Evolutionary conservation across 2,797 vertebrate species (phyloP), one percentile per base, ranked within the genome.

Genomic region (Acanthiza pusilla): DNA sequence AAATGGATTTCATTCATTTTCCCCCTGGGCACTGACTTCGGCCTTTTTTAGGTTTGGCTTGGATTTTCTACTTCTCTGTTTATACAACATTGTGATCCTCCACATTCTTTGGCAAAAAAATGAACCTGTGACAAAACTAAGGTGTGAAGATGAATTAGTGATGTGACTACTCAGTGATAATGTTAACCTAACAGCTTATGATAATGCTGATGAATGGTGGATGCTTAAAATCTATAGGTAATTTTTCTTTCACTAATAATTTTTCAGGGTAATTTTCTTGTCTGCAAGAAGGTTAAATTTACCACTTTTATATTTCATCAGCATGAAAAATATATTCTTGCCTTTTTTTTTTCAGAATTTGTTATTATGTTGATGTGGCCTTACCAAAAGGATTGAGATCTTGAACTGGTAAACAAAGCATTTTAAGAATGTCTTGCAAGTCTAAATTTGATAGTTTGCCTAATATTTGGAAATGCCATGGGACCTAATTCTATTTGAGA

Each of bases 391-490:
- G 50, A 77, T 74, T 53, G 65, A 85, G 50, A 48, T 75, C 36
- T 91, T 47, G 38, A 72, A 23, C 23, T 50, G 62, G 47, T 80
- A 83, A 78, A 92, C 8, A 68, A 15, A 72, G 26, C 73, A 85
- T 70, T 95, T 91, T 66, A 92, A 91, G 73, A 72, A 89, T 83
- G 54, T 83, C 89, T 40, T 85, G 40, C 76, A 89, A 84, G 43
- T 65, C 76, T 88, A 62, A 88, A 96, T 92, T 89, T 68, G 79
- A 96, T 94, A 68, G 68, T 84, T 92, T 93, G n/a, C 58, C 65
- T 88, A 89, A 70, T 85, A 68, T 80, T 89, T 78, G 88, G 76
- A 95, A 96, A 95, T 93, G 79, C 32, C 92, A 94, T 38, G 32
- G 42, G 40, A 55, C 23, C 58, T 93, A 95, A 97, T 94, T 87